Percentiles rank a stretch among this genome's conserved stretches.
phyloP scores from a whole-genome alignment of 2,113 vertebrate genomes.

The Tyto alba region DNA sequence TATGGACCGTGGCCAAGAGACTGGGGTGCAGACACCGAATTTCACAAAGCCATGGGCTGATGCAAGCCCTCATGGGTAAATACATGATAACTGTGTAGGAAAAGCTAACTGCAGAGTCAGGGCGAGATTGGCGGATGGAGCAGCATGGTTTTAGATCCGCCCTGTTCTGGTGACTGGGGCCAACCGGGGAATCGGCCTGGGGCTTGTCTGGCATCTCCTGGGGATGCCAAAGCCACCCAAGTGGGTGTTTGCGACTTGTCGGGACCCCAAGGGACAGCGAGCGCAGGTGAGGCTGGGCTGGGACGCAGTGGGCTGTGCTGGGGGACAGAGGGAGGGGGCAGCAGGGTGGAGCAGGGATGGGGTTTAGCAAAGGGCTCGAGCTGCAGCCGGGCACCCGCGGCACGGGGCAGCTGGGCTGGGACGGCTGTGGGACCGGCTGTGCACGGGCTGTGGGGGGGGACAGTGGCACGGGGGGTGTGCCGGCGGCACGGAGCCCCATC shows the following conservation, averaged over 20 bases:
- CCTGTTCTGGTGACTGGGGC: slow-evolving; percentile 52
- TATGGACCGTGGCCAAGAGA: slow-evolving; percentile 1
- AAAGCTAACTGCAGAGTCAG: not conserved
- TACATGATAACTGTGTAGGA: not conserved
- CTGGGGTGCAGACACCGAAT: not conserved
- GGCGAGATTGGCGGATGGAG: not conserved
- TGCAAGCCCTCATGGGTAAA: not conserved
- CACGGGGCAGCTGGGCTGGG: not conserved
- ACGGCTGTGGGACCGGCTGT: rapidly evolving
- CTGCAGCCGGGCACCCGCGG: not conserved
- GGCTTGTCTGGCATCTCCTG: slow-evolving; percentile 1
- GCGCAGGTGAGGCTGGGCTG: slow-evolving; percentile 26
- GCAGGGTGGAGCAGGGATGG: not conserved
- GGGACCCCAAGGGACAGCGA: slow-evolving; percentile 23
- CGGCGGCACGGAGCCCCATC: rapidly evolving
- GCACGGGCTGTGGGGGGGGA: not conserved
- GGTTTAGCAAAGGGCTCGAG: not conserved
- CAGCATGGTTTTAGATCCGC: not conserved
- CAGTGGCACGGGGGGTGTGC: rapidly evolving
- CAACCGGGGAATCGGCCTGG: slow-evolving; percentile 52
- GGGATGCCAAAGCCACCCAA: not conserved
- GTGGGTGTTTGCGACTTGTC: slow-evolving; percentile 49
- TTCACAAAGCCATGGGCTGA: not conserved
- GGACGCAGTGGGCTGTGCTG: not conserved
- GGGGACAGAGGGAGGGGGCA: not conserved